These are phyloP conservation scores for Philypnodon macrostomus DNA, from an alignment of 2,797 vertebrate genomes.

Conservation along the genomic window DNA sequence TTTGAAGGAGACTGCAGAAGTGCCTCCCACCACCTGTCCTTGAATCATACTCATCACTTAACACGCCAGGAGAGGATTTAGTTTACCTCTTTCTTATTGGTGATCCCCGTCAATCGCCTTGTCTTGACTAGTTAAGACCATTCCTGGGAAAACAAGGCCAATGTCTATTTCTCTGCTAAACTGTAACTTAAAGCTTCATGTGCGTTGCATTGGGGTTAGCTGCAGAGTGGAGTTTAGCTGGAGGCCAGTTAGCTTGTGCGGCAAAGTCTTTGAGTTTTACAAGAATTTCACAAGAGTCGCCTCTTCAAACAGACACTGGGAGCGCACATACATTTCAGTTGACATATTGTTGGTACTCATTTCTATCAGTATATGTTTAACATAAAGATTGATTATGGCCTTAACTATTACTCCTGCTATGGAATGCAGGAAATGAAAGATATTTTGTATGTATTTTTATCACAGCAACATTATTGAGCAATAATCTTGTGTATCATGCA, in stretches of 20 bases:
- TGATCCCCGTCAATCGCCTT: conserved; percentile 63
- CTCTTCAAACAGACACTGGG: conserved; percentile 5
- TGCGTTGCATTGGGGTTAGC: conserved; percentile 57
- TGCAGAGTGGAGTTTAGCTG: conserved; percentile 66
- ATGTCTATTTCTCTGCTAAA: conserved; percentile 63
- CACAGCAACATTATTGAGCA: too few species aligned
- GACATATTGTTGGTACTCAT: not conserved
- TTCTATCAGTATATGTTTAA: not conserved
- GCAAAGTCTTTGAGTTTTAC: conserved; percentile 35
- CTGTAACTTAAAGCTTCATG: conserved; percentile 71
- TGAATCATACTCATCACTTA: conserved; percentile 64
- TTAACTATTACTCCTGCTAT: not conserved
- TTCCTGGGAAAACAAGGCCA: conserved; percentile 64
- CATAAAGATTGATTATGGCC: not conserved
- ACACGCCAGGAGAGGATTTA: conserved; percentile 61
- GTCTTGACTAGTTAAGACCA: conserved; percentile 71
- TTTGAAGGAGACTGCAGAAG: conserved; percentile 38
- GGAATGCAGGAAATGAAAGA: too few species aligned
- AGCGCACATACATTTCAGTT: conserved; percentile 1
- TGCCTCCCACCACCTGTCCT: conserved; percentile 59
- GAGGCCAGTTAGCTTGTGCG: conserved; percentile 37
- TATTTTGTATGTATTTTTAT: too few species aligned
- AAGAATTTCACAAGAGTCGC: conserved; percentile 54
- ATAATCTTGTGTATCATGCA: conserved; percentile 17
- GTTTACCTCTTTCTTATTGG: conserved; percentile 44